phyloP scores from a whole-genome alignment of 2,113 vertebrate species.

The Ictalurus furcatus region DNA sequence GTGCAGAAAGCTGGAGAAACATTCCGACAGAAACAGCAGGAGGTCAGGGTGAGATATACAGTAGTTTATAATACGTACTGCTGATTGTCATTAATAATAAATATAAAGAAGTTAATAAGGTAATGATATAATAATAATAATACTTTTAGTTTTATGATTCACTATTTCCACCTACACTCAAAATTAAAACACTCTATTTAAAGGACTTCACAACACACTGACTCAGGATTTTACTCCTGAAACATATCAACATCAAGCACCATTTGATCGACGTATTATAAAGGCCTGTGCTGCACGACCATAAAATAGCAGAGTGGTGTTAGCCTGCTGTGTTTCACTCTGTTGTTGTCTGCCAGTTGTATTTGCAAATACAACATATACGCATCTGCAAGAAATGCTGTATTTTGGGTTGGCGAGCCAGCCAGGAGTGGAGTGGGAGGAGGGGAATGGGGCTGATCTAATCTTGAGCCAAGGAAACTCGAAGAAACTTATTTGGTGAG shows the following conservation, averaged over 20 bases:
- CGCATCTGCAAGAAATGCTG: neutral
- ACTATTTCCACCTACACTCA: neutral
- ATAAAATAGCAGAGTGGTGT: neutral
- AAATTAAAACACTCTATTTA: neutral
- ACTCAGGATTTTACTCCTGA: neutral
- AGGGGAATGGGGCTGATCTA: neutral
- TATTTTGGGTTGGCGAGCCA: neutral
- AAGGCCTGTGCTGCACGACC: neutral
- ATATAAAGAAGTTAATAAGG: neutral
- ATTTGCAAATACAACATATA: neutral
- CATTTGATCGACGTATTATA: neutral
- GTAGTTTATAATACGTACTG: neutral
- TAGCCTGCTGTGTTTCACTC: neutral
- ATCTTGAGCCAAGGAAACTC: neutral
- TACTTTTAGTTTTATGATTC: neutral
- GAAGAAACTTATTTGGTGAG: neutral
- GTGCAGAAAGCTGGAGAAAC: constrained; percentile 79
- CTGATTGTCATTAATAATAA: neutral
- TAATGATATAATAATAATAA: neutral
- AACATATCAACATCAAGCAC: neutral
- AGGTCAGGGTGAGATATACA: neutral
- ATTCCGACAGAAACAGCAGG: neutral
- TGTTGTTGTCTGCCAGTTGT: neutral
- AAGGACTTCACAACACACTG: neutral
- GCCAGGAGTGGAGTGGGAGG: neutral